Base-by-base conservation (phyloP, 2,113 vertebrate species). In the Solenodon paradoxus region DNA sequence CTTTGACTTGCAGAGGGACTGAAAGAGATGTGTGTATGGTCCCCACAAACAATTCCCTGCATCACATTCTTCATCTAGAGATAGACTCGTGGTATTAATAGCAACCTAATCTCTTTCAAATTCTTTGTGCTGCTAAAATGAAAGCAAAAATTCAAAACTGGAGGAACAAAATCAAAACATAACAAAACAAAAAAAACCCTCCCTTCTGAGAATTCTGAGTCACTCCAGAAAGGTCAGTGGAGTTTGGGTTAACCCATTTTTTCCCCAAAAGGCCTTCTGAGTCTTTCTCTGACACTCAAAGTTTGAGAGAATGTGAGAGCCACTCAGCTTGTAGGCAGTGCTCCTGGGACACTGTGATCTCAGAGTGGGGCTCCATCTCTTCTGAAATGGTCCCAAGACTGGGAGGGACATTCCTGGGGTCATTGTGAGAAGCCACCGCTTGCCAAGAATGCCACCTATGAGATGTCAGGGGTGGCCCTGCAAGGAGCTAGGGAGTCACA, bases 41-140 rank as follows among this genome's bases (percentile, higher is more conserved):
- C 72, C 68, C 85, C 68, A 59, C 61, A 83, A 79, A 82, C 24
- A 79, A 4, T 92, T 92, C 69, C 61, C 72, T 87, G 83, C 92
- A 35, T 61, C 30, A 5, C n/a, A 66, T 89, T 96, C 40, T 89
- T 94, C 95, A 96, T 83, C 90, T 5, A 10, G 19, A 35, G 53
- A 90, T 93, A 95, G 93, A 78, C 71, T n/a, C 8, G 16, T 83
- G 94, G 82, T 96, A 94, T 96, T 97, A 95, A 93, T 97, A 97
- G 94, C 22, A 96, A 82, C 35, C 24, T 96, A 38, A 94, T 97
- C 97, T 96, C 35, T 49, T 92, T 95, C 88, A 80, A 81, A 81
- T 97, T 98, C 79, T 94, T 97, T 95, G 85, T 88, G 83, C 15
- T 97, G 53, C 88, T 96, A 96, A 87, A 95, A 96, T 94, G 95